phyloP scores from a whole-genome alignment of 2,888 invertebrate species.

The Aspidiotus destructor region DNA sequence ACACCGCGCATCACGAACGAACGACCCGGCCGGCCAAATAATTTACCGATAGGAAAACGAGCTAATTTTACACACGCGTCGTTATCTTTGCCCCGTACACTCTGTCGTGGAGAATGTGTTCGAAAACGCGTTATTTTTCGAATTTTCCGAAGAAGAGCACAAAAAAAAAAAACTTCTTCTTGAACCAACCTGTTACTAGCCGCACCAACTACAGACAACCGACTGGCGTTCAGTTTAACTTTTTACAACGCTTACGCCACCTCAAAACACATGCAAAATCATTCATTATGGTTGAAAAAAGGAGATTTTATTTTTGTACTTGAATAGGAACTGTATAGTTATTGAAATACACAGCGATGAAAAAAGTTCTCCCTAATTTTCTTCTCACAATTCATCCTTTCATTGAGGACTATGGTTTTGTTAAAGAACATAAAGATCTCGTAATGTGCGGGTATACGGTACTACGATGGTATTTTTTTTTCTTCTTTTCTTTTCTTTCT shows the following conservation, averaged over 20 bases:
- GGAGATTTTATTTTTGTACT: slow-evolving; percentile 23
- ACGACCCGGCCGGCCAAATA: too few relatives aligned
- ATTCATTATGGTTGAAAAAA: slow-evolving; percentile 22
- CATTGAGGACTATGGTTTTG: slow-evolving; percentile 25
- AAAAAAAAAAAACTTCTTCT: background rate
- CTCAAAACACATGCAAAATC: slow-evolving; percentile 30
- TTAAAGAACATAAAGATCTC: slow-evolving; percentile 22
- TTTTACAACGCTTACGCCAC: slow-evolving; percentile 22
- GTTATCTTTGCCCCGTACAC: too few relatives aligned
- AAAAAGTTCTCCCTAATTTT: slow-evolving; percentile 23
- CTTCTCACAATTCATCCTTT: slow-evolving; percentile 22
- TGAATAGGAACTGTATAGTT: slow-evolving; percentile 29
- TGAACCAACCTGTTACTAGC: slow-evolving; percentile 25
- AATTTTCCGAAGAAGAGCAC: too few relatives aligned
- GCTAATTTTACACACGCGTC: too few relatives aligned
- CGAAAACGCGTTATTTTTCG: too few relatives aligned
- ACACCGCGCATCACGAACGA: too few relatives aligned
- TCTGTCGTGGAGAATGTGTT: too few relatives aligned
- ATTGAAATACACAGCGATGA: slow-evolving; percentile 30
- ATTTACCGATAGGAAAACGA: too few relatives aligned
- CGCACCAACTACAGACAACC: slow-evolving; percentile 19
- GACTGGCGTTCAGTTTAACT: slow-evolving; percentile 23
- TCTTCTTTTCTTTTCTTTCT: background rate
- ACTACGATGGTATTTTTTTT: slow-evolving; percentile 5
- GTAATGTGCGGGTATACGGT: slow-evolving; percentile 14